Percentiles rank a stretch among this genome's conserved stretches.
These are phyloP conservation scores for Nyctereutes procyonoides DNA, from an alignment of 2,113 vertebrate genomes.

Conservation along the genomic window DNA sequence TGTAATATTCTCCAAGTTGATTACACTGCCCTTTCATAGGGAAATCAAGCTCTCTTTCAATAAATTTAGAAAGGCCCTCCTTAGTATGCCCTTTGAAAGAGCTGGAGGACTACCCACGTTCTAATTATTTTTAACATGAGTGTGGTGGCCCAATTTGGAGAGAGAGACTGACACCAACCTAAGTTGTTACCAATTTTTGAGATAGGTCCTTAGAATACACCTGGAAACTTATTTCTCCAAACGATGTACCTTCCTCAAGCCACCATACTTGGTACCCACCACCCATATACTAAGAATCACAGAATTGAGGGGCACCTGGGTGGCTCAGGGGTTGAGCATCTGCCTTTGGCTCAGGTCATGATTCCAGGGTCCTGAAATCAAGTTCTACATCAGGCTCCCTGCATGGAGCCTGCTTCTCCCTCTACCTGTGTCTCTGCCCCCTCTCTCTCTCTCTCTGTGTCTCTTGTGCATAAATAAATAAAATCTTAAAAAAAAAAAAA, in stretches of 20 bases:
- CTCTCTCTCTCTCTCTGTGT: too few species aligned
- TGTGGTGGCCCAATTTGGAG: constrained; percentile 10
- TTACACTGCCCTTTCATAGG: constrained; percentile 15
- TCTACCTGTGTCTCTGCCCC: too few species aligned
- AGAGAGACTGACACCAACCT: background rate
- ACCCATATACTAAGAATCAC: background rate
- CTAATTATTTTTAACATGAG: constrained; percentile 46
- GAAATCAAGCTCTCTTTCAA: constrained; percentile 20
- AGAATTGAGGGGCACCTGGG: background rate
- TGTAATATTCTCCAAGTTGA: constrained; percentile 1
- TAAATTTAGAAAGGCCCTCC: constrained; percentile 4
- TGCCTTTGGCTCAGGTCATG: too few species aligned
- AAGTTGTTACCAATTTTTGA: constrained; percentile 31
- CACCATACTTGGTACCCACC: background rate
- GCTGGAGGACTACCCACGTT: background rate
- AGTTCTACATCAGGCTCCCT: too few species aligned
- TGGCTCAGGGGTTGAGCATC: too few species aligned
- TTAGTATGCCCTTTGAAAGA: background rate
- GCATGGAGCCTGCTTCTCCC: too few species aligned
- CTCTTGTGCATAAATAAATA: too few species aligned
- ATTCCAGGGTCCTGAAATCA: too few species aligned
- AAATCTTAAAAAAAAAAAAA: too few species aligned
- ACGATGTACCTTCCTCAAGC: background rate
- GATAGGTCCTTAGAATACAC: background rate
- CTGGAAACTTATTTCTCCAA: constrained; percentile 27